These are phyloP conservation scores for Palythoa caribaeorum DNA, from an alignment of 92 coral and sea anemone species.

Conservation along the genomic window DNA sequence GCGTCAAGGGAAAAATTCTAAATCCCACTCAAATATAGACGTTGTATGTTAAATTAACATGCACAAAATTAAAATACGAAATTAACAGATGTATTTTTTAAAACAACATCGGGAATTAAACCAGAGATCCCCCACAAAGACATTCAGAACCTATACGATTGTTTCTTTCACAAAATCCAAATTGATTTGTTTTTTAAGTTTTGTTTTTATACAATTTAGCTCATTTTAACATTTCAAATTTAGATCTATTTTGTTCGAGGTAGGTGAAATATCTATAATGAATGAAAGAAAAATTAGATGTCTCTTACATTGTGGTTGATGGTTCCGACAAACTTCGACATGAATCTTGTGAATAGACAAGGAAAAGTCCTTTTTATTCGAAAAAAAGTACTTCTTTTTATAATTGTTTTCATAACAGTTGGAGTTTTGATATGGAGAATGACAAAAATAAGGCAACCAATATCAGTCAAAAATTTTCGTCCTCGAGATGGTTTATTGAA, in stretches of 20 bases:
- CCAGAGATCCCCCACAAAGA: neutral
- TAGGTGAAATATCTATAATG: neutral
- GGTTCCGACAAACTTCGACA: neutral
- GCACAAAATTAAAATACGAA: neutral
- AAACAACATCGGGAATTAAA: too few relatives aligned
- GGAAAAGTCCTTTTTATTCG: slow-evolving; percentile 8
- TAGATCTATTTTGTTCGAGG: neutral
- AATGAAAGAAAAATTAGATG: neutral
- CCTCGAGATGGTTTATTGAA: neutral
- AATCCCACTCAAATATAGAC: neutral
- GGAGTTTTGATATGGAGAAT: slow-evolving; percentile 15
- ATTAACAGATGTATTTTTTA: neutral
- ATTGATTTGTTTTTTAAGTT: neutral
- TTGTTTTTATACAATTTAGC: neutral
- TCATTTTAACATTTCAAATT: neutral
- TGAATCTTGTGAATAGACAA: neutral
- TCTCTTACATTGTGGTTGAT: neutral
- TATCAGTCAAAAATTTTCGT: neutral
- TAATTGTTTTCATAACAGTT: neutral
- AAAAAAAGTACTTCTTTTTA: neutral
- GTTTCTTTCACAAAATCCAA: neutral
- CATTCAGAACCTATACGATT: neutral
- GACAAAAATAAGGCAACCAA: neutral
- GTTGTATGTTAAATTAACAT: neutral
- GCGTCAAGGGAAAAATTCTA: too few relatives aligned